These are phyloP conservation scores for Diarsia dahlii DNA, from an alignment of 2,888 invertebrate species.

Conservation along the genomic window DNA sequence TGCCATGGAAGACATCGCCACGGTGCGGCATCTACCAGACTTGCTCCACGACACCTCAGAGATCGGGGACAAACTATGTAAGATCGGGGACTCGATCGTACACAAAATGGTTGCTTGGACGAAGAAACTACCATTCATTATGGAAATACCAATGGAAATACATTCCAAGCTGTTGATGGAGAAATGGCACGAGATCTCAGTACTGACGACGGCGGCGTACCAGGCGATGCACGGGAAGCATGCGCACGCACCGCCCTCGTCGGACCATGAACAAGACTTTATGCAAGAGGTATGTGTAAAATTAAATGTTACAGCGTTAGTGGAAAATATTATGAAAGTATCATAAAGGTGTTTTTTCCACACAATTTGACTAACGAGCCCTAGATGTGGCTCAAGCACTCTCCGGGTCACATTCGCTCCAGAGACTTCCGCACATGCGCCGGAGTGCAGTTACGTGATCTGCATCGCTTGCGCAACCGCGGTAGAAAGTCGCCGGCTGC, in stretches of 20 bases:
- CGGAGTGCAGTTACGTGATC: conserved; percentile 89
- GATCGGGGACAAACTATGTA: conserved; percentile 97
- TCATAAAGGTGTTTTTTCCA: conserved; percentile 56
- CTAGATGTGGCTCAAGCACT: conserved; percentile 75
- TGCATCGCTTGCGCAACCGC: conserved; percentile 88
- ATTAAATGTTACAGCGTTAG: conserved; percentile 44
- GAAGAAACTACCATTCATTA: conserved; percentile 98
- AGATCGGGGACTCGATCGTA: conserved; percentile 99
- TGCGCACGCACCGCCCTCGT: conserved; percentile 85
- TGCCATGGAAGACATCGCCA: conserved; percentile 98
- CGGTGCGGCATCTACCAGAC: conserved; percentile 97
- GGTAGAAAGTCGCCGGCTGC: conserved; percentile 86
- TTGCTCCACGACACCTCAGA: conserved; percentile 97
- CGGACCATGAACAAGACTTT: conserved; percentile 94
- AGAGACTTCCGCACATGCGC: conserved; percentile 88
- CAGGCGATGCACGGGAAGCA: conserved; percentile 96
- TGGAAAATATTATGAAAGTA: conserved; percentile 50
- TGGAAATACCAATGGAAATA: conserved; percentile 98
- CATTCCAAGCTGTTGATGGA: conserved; percentile 98
- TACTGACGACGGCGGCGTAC: conserved; percentile 98
- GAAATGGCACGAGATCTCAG: conserved; percentile 99
- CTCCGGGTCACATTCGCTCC: conserved; percentile 85
- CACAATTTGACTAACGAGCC: conserved; percentile 68
- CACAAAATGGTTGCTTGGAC: conserved; percentile 99
- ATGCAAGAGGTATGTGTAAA: conserved; percentile 94